phyloP scores from a whole-genome alignment of 2,797 vertebrate genomes.

The Parauchenoglanis ngamensis region DNA sequence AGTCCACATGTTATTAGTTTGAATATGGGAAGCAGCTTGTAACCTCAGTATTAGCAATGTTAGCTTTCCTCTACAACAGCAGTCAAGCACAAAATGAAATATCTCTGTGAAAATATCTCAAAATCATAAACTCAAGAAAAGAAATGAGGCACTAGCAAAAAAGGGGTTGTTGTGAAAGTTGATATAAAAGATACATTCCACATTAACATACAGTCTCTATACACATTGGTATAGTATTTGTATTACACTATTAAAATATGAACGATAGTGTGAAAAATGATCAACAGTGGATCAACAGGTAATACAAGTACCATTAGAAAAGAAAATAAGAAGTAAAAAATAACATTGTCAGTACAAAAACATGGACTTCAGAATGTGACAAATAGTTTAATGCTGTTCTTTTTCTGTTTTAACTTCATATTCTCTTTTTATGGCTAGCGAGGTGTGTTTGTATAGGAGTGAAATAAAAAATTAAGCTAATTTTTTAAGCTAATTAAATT shows the following conservation, averaged over 20 bases:
- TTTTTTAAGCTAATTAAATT: no score
- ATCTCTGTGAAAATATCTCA: not conserved
- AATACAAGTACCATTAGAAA: not conserved
- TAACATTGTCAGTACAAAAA: not conserved
- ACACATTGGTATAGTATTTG: not conserved
- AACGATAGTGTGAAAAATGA: not conserved
- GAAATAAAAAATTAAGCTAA: constrained; percentile 39
- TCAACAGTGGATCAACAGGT: not conserved
- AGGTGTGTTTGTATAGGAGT: constrained; percentile 41
- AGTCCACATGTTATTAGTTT: constrained; percentile 67
- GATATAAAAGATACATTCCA: not conserved
- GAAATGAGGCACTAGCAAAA: not conserved
- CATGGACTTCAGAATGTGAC: not conserved
- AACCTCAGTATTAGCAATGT: constrained; percentile 38
- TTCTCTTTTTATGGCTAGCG: constrained; percentile 29
- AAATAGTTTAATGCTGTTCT: constrained; percentile 6
- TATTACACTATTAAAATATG: not conserved
- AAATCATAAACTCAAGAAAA: not conserved
- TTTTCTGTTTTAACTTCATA: constrained; percentile 5
- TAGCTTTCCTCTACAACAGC: constrained; percentile 13
- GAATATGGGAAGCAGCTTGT: constrained; percentile 56
- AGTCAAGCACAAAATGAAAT: not conserved
- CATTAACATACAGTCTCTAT: not conserved
- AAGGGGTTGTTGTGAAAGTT: not conserved
- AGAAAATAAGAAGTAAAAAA: not conserved